Base-by-base conservation (phyloP, 2,888 invertebrate species). In the Enoplolaimus lenunculus region DNA sequence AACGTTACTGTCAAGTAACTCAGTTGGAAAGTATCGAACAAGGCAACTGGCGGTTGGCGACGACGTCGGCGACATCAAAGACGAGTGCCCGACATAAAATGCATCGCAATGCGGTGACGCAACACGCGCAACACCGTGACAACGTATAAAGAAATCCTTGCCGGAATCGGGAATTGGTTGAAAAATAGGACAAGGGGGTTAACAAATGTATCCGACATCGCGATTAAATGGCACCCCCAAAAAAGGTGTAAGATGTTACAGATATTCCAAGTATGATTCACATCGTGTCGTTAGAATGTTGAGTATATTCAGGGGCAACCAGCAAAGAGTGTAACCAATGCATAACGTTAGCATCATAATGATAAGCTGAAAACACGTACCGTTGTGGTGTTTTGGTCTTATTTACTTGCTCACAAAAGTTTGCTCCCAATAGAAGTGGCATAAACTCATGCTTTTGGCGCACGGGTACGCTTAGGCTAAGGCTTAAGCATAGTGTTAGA, bases 221-320 rank as follows among this genome's bases (percentile, higher is more conserved):
- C 71, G 29, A 69, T 7, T 26, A 71, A 3, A 34, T 71, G 71
- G 68, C 71, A 71, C n/a, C 33, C 69, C 71, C 71, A 71, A 68
- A 68, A 71, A n/a, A 71, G 34, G 59, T 70, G 57, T 16, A 26
- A 29, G 29, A 71, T 45, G 29, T 71, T 21, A 34, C 34, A 33
- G 59, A 33, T 59, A 45, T 29, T 71, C 34, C 7, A 26, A 3
- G 21, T 59, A n/a, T 13, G 30, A 21, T 28, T 30, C 29, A 60
- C 34, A 70, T 21, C 29, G 60, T 16, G 57, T 31, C 30, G 29
- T 21, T 29, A 70, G 21, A 57, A 71, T 59, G n/a, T 59, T 35
- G 2, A 71, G 60, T 1, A 69, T 28, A 68, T 70, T 70, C 7
- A 66, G 70, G 1, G 70, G 70, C 2, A 70, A 33, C 70, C 70